Evolutionary conservation across 2,888 invertebrate genomes (phyloP).

Genomic region (Latheticus oryzae): DNA sequence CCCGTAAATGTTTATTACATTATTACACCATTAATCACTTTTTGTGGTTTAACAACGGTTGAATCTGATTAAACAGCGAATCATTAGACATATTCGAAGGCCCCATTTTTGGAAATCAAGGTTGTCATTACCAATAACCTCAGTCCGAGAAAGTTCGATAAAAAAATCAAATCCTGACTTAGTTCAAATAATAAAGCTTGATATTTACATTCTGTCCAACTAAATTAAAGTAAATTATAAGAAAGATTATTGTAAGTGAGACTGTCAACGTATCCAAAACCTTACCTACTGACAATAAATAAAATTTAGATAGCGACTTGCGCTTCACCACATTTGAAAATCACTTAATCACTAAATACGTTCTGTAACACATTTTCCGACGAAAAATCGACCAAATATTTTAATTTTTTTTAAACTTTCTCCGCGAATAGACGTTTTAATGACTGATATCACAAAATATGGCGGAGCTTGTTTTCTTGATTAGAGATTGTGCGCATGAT

Average conservation of each 20-base stretch:
- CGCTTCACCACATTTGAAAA: slow-evolving; percentile 31
- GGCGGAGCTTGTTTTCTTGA: slow-evolving; percentile 37
- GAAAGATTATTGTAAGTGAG: no score
- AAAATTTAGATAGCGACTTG: slow-evolving; percentile 9
- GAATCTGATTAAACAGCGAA: no score
- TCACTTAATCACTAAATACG: slow-evolving; percentile 25
- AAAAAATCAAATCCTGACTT: slow-evolving; percentile 6
- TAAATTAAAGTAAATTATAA: slow-evolving; percentile 30
- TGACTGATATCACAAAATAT: slow-evolving; percentile 30
- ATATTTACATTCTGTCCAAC: slow-evolving; percentile 25
- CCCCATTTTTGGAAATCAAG: slow-evolving; percentile 22
- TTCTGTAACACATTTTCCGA: slow-evolving; percentile 20
- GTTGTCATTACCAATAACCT: background rate
- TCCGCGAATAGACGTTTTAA: slow-evolving; percentile 32
- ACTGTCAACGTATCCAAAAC: slow-evolving; percentile 36
- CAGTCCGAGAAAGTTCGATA: background rate
- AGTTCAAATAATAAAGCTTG: no score
- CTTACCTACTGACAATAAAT: slow-evolving; percentile 37
- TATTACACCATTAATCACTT: no score
- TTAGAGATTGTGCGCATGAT: slow-evolving; percentile 27
- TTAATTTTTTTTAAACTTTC: slow-evolving; percentile 36
- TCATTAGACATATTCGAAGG: background rate
- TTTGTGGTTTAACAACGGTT: no score
- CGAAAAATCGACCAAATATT: slow-evolving; percentile 6
- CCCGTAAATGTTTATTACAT: no score